Conservation (phyloP, 35 echinoderm and acorn worm genomes). For the Chiridota heheva region DNA sequence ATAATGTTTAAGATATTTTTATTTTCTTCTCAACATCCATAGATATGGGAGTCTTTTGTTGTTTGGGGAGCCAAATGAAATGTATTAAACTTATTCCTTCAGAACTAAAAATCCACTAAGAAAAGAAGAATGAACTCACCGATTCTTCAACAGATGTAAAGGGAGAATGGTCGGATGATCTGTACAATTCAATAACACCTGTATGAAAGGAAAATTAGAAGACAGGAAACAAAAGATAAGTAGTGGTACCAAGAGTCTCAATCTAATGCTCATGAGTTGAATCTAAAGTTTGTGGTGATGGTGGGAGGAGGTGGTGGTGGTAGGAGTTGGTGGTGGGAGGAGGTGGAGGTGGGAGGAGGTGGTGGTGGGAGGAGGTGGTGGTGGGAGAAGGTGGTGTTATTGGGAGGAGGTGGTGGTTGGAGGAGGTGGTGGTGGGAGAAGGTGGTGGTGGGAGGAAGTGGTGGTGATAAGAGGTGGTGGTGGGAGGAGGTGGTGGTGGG, state of each 20-base stretch:
- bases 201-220: neutral
- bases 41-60: too few relatives aligned
- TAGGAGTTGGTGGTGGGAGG: neutral
- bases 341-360: neutral
- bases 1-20: too few relatives aligned
- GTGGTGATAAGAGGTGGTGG: neutral
- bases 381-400: neutral
- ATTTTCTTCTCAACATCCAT: too few relatives aligned
- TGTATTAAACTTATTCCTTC: too few relatives aligned
- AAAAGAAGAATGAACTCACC: too few relatives aligned
- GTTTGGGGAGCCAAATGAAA: too few relatives aligned
- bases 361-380: neutral
- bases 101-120: too few relatives aligned
- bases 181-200: constrained; percentile 74
- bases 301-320: neutral
- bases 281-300: too few relatives aligned
- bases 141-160: constrained; percentile 59
- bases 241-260: neutral
- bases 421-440: neutral
- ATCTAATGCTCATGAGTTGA: neutral
- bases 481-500: neutral
- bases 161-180: constrained; percentile 16
- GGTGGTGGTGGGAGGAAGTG: neutral
- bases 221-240: neutral
- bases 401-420: neutral